phyloP scores from a whole-genome alignment of 1,140 invertebrate genomes.

The Cheumatopsyche charites region DNA sequence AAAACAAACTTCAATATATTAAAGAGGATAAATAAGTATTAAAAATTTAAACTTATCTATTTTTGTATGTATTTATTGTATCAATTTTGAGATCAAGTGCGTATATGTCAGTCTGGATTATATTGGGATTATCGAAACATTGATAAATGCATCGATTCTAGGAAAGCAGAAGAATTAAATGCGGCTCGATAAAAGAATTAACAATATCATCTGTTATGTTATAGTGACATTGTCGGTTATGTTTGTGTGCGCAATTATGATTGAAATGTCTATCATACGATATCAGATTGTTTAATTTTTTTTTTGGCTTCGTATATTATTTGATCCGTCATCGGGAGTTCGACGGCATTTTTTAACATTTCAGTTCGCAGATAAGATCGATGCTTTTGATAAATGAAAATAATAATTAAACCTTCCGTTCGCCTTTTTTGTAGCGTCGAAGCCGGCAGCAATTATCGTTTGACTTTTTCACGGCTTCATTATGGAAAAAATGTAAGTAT shows the following conservation, averaged over 20 bases:
- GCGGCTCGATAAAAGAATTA: not conserved
- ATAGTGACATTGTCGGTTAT: not conserved
- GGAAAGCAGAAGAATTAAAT: too few species aligned
- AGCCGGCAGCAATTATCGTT: too few species aligned
- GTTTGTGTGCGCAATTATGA: slow-evolving; percentile 19
- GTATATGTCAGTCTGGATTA: too few species aligned
- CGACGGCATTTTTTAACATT: slow-evolving; percentile 25
- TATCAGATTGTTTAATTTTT: not conserved
- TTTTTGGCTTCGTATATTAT: not conserved
- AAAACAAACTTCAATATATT: too few species aligned
- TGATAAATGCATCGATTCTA: too few species aligned
- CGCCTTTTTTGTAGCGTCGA: slow-evolving; percentile 1
- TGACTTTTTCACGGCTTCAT: too few species aligned
- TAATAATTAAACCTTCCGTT: slow-evolving; percentile 23
- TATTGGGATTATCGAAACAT: too few species aligned
- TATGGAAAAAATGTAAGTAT: too few species aligned
- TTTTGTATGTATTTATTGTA: too few species aligned
- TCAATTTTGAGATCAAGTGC: too few species aligned
- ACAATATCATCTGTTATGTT: not conserved
- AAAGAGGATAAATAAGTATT: too few species aligned
- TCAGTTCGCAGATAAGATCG: slow-evolving; percentile 10
- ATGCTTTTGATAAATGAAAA: not conserved
- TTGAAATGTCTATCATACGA: slow-evolving; percentile 13
- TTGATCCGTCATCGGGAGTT: slow-evolving; percentile 11
- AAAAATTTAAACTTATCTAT: too few species aligned